phyloP scores from a whole-genome alignment of 2,888 invertebrate species.

The Tachina fera region DNA sequence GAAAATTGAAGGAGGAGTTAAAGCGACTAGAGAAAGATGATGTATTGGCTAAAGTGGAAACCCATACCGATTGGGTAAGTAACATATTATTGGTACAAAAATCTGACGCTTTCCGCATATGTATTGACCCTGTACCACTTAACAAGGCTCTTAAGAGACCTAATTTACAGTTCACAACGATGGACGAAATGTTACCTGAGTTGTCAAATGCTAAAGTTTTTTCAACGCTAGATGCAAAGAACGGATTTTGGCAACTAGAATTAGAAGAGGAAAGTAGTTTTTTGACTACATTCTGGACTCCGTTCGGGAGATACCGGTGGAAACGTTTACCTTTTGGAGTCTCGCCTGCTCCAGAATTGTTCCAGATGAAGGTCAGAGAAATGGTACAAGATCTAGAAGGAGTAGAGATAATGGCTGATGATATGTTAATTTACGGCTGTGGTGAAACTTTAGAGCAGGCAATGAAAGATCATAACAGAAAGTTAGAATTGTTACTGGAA shows the following conservation, averaged over 20 bases:
- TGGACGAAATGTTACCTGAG: conserved; percentile 12
- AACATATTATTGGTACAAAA: no score
- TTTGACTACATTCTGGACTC: conserved; percentile 22
- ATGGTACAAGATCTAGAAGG: conserved; percentile 3
- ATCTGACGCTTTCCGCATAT: no score
- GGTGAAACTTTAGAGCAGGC: no score
- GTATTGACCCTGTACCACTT: no score
- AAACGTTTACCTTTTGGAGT: conserved; percentile 34
- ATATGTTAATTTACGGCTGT: no score
- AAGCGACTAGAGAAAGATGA: no score
- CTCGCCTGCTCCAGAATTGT: conserved; percentile 30
- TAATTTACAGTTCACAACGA: conserved; percentile 18
- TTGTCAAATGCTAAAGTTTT: conserved; percentile 14
- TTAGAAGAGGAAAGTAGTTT: no score
- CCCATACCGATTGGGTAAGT: no score
- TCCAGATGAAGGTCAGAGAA: conserved; percentile 10
- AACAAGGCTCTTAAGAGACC: conserved; percentile 1
- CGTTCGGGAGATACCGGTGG: conserved; percentile 29
- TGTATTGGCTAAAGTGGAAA: no score
- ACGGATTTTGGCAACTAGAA: not conserved
- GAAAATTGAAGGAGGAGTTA: no score
- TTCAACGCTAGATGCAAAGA: conserved; percentile 32
- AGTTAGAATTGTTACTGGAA: not conserved
- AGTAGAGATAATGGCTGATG: no score
- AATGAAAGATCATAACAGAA: conserved; percentile 15